A percentile compares a stretch with the other conserved stretches of the same genome.
Conservation (phyloP, 2,888 invertebrate species). For the Osmoderma eremita region DNA sequence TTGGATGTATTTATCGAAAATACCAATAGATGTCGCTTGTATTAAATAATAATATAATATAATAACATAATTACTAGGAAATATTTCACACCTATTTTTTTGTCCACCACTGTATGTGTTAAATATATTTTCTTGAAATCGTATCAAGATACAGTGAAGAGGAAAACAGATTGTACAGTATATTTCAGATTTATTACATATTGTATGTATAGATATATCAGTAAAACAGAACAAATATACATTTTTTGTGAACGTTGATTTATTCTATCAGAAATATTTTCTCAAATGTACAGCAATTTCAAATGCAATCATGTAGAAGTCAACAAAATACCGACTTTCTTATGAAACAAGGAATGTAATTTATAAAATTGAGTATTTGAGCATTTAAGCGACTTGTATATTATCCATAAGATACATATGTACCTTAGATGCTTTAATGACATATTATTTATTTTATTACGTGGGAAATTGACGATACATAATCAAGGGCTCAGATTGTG, state of each 20-base stretch:
- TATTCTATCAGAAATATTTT: neutral
- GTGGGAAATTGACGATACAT: conserved; percentile 48
- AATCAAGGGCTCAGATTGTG: conserved; percentile 54
- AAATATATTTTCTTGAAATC: conserved; percentile 34
- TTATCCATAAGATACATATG: neutral
- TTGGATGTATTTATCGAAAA: too few species aligned
- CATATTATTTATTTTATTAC: conserved; percentile 6
- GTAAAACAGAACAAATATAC: neutral
- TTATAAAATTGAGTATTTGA: conserved; percentile 18
- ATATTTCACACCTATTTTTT: too few species aligned
- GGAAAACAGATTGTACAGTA: conserved; percentile 25
- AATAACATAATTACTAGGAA: too few species aligned
- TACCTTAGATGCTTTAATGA: conserved; percentile 24
- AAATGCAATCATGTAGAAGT: conserved; percentile 38
- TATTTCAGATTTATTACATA: conserved; percentile 22
- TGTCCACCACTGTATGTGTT: conserved; percentile 9
- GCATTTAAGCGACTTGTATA: conserved; percentile 18
- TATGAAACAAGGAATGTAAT: conserved; percentile 12
- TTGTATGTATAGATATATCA: conserved; percentile 17
- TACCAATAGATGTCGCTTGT: too few species aligned
- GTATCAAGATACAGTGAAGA: conserved; percentile 8
- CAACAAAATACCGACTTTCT: conserved; percentile 15
- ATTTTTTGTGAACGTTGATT: neutral
- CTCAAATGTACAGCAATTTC: conserved; percentile 39
- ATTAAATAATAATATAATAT: too few species aligned